These are phyloP conservation scores for Ceyx erithaca DNA, from an alignment of 2,797 vertebrate species.

Conservation along the genomic window DNA sequence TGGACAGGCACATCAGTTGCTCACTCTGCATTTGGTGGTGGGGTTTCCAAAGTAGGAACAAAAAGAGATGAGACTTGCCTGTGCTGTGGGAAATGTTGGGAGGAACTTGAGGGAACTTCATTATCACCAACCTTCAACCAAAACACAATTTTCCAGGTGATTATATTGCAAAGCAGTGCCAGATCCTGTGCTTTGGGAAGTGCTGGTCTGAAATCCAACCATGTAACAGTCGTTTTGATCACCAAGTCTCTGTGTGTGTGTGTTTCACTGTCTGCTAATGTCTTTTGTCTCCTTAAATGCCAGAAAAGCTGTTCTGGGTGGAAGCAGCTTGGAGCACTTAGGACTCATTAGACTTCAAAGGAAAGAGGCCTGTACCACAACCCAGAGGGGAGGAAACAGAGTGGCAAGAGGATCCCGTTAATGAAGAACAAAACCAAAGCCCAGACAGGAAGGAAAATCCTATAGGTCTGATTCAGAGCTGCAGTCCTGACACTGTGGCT, in stretches of 20 bases:
- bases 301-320: neutral
- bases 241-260: neutral
- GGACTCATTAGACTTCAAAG: conserved; percentile 66
- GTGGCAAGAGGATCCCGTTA: conserved; percentile 58
- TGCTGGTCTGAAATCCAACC: neutral
- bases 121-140: too few relatives aligned
- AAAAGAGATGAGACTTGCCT: neutral
- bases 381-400: conserved; percentile 40
- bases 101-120: neutral
- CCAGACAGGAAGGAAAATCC: conserved; percentile 69
- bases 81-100: neutral
- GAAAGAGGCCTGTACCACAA: neutral
- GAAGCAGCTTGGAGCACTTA: conserved; percentile 68
- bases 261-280: conserved; percentile 40
- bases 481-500: neutral
- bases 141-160: neutral
- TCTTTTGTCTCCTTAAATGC: conserved; percentile 44
- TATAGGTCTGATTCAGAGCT: conserved; percentile 70
- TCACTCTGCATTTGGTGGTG: neutral
- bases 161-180: neutral
- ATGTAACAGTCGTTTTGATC: neutral
- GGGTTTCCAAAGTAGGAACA: neutral
- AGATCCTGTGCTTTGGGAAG: neutral
- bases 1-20: neutral
- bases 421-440: conserved; percentile 63